Percentiles rank a stretch among this genome's conserved stretches.
phyloP scores from a whole-genome alignment of 2,113 vertebrate species.

The Siniperca chuatsi region DNA sequence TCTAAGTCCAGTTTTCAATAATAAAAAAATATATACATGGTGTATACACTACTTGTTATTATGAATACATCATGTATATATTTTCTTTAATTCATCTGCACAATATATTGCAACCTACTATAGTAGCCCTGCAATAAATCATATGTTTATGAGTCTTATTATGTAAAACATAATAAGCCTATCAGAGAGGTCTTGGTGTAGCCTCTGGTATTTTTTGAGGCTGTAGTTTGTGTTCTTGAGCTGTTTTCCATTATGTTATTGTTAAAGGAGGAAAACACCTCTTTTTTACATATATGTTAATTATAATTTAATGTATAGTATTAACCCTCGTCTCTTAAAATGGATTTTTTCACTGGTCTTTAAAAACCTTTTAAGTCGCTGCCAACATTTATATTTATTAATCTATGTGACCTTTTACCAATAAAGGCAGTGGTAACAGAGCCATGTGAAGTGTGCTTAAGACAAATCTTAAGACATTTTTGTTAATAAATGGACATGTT shows the following conservation, averaged over 20 bases:
- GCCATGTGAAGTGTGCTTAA: not conserved
- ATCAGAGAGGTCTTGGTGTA: not conserved
- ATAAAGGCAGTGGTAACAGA: not conserved
- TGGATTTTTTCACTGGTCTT: not conserved
- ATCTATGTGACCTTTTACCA: not conserved
- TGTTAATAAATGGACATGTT: not conserved
- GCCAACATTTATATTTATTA: not conserved
- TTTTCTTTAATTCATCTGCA: not conserved
- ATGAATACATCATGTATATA: too few relatives aligned
- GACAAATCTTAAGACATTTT: not conserved
- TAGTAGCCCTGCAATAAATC: not conserved
- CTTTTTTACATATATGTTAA: not conserved
- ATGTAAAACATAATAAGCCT: not conserved
- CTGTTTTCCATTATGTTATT: not conserved
- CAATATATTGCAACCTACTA: not conserved
- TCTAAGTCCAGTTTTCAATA: not conserved
- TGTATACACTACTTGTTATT: not conserved
- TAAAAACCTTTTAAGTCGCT: not conserved
- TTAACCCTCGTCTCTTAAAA: not conserved
- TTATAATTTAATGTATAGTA: not conserved
- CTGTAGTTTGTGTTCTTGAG: not conserved
- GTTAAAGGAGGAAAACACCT: not conserved
- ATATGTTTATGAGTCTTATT: not conserved
- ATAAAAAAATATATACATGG: not conserved
- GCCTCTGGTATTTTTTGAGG: not conserved